phyloP scores from a whole-genome alignment of 2,797 vertebrate species.

The Xiphorhynchus erythropygius region DNA sequence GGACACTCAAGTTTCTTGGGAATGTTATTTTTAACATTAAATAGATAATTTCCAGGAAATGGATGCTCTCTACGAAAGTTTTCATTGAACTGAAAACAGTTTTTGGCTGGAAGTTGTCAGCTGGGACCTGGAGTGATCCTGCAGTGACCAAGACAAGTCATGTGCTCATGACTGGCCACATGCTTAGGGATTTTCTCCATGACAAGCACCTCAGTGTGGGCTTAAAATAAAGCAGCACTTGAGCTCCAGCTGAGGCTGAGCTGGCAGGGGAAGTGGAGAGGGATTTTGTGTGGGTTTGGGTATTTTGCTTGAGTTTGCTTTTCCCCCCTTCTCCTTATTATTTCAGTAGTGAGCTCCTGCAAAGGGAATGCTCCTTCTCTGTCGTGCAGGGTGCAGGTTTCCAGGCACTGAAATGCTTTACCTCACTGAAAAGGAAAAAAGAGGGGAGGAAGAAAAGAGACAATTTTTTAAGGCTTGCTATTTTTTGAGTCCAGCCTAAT shows the following conservation, averaged over 20 bases:
- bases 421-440: constrained; percentile 46
- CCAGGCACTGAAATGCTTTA: constrained; percentile 71
- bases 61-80: neutral
- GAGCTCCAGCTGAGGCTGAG: constrained; percentile 32
- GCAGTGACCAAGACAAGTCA: neutral
- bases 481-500: constrained; percentile 60
- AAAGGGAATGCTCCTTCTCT: neutral
- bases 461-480: neutral
- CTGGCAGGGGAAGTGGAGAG: neutral
- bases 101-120: neutral
- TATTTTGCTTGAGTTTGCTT: neutral
- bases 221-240: constrained; percentile 12
- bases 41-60: neutral
- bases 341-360: neutral
- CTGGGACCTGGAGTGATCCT: neutral
- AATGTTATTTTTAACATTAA: neutral
- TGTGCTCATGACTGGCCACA: neutral
- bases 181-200: constrained; percentile 14
- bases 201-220: neutral
- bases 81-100: neutral
- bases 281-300: neutral
- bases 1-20: neutral
- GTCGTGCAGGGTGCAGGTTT: constrained; percentile 4
- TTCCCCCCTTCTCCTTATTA: neutral
- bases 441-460: neutral